phyloP scores from a whole-genome alignment of 2,113 vertebrate genomes.

The Acrocephalus arundinaceus region DNA sequence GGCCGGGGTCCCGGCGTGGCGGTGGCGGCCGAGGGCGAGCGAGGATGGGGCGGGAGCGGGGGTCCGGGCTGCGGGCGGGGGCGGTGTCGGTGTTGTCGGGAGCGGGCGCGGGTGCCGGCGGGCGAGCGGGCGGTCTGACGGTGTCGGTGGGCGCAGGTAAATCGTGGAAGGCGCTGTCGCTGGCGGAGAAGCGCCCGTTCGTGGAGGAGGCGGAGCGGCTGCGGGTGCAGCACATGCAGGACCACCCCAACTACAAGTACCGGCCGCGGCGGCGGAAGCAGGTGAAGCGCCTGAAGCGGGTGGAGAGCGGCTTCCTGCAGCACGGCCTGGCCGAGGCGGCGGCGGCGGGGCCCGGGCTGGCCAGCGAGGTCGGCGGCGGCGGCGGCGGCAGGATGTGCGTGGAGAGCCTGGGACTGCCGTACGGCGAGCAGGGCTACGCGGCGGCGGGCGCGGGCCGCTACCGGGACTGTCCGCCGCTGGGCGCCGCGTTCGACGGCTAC shows the following conservation, averaged over 20 bases:
- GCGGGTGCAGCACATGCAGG: constrained; percentile 96
- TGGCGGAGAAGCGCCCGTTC: constrained; percentile 91
- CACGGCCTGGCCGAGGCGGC: constrained; percentile 75
- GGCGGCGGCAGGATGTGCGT: constrained; percentile 73
- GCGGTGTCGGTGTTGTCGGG: background rate
- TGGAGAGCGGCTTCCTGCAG: constrained; percentile 85
- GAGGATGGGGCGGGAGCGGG: background rate
- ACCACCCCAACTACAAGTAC: constrained; percentile 98
- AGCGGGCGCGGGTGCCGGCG: background rate
- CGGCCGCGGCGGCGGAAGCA: constrained; percentile 93
- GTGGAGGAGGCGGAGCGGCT: constrained; percentile 96
- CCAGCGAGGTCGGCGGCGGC: constrained; percentile 50
- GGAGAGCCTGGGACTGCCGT: constrained; percentile 78
- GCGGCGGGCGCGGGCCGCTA: constrained; percentile 73
- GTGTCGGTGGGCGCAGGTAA: constrained; percentile 77
- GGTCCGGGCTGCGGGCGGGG: background rate
- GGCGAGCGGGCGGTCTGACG: background rate
- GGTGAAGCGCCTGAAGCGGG: constrained; percentile 93
- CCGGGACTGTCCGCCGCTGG: constrained; percentile 79
- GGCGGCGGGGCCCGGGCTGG: constrained; percentile 55
- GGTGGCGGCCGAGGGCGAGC: constrained; percentile 5
- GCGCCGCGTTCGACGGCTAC: constrained; percentile 81
- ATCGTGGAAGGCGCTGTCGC: constrained; percentile 92
- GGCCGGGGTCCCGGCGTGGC: no score
- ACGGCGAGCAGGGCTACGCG: constrained; percentile 77